Evolutionary conservation across 2,888 invertebrate species (phyloP).

Genomic region (Pyrrhosoma nymphula): DNA sequence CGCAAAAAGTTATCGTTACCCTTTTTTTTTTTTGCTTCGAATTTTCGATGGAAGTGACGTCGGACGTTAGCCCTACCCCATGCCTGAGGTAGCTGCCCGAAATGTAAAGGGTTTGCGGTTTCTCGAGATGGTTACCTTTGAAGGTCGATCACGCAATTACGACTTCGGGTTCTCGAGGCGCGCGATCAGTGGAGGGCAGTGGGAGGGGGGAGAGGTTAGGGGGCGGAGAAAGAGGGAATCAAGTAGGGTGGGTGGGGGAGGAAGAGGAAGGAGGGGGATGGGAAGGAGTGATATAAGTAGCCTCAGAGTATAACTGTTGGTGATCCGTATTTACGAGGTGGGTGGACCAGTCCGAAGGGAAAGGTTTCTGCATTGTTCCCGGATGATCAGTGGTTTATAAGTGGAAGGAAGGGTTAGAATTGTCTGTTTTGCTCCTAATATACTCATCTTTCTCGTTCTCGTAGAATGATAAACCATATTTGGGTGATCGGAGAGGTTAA

Average conservation of each 20-base stretch:
- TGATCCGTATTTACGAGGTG: no score
- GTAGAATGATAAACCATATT: background rate
- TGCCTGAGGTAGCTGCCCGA: background rate
- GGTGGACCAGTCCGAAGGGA: background rate
- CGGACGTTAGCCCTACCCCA: conserved; percentile 37
- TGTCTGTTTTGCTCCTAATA: no score
- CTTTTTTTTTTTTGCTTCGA: background rate
- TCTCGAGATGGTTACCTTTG: conserved; percentile 12
- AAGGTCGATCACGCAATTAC: conserved; percentile 63
- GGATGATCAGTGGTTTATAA: background rate
- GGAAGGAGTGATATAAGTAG: background rate
- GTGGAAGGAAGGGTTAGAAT: background rate
- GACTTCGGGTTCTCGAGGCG: conserved; percentile 6
- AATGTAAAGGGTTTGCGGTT: background rate
- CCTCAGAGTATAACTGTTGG: no score
- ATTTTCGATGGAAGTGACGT: background rate
- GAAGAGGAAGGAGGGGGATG: background rate
- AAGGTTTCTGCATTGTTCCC: background rate
- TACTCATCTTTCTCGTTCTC: background rate
- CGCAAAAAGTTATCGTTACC: background rate
- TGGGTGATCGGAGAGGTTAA: no score
- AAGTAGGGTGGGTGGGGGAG: background rate
- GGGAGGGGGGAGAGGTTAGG: background rate
- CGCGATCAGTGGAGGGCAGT: background rate
- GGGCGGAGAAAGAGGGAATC: background rate